Evolutionary conservation across 2,888 invertebrate genomes (phyloP), one percentile per base, ranked within the genome.

Genomic region (Lasioglossum leucozonium): DNA sequence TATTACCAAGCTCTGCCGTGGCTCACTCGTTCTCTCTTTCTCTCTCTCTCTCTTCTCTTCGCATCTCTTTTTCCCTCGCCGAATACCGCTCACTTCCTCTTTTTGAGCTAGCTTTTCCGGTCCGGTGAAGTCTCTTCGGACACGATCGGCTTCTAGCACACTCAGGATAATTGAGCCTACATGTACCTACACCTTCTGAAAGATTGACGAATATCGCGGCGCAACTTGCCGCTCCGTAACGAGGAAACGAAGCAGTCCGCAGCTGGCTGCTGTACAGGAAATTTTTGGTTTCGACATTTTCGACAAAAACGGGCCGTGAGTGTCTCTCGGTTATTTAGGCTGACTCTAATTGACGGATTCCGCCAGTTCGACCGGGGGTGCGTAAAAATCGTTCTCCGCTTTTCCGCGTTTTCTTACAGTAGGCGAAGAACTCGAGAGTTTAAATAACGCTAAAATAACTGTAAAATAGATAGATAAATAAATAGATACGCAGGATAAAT

Each of bases 161-260:
- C 84, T 79, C 67, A 71, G 78, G 80, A 84, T 85, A 85, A 85
- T 85, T 75, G 85, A 85, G 58, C 75, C 83, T 34, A 26, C 82
- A 71, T 71, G 85, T 76, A 82, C 42, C 22, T 72, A 40, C 58
- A 72, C 26, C 44, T 71, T 74, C 62, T 65, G 40, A 82, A 71
- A 82, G 58, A 72, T 44, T 72, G 72, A 44, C 51, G 71, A 72
- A 73, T 40, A 81, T 67, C 42, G 40, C 26, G 44, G 44, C 22
- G 62, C 44, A 44, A 44, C 37, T 22, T 10, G 16, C 37, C 30
- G n/a, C 37, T 73, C 47, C 34, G 18, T 74, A 47, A 80, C n/a
- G 76, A 80, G 76, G 18, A 71, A 55, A 76, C 44, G 72, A 73
- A 26, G 11, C 67, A 4, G 18, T 3, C 22, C 30, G 13, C 16